Conservation (phyloP, 35 echinoderm and acorn worm genomes). For the Acanthaster planci region DNA sequence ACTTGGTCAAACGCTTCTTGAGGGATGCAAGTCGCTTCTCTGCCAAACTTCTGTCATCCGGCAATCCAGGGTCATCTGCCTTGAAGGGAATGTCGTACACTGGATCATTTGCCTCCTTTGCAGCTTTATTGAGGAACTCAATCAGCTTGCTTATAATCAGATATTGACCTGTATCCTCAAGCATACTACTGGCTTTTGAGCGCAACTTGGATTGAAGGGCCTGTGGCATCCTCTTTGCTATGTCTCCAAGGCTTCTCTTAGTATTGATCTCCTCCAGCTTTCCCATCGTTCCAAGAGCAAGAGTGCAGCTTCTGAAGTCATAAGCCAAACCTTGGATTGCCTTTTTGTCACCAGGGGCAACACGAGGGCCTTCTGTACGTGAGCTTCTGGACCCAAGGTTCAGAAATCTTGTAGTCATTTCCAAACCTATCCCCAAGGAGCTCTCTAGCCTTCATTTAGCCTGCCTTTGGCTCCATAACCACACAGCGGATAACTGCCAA, state of each 20-base stretch:
- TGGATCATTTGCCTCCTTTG: slow-evolving; percentile 22
- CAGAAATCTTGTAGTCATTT: slow-evolving; percentile 33
- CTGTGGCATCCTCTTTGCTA: slow-evolving; percentile 18
- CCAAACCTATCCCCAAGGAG: slow-evolving; percentile 47
- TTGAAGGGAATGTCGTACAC: too few relatives aligned
- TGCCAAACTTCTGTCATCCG: too few relatives aligned
- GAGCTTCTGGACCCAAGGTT: slow-evolving; percentile 45
- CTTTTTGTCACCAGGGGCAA: slow-evolving; percentile 21
- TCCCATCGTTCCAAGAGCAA: not conserved
- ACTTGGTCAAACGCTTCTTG: too few relatives aligned
- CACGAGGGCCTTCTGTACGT: slow-evolving; percentile 32
- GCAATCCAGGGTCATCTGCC: too few relatives aligned
- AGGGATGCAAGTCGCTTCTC: too few relatives aligned
- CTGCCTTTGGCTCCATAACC: slow-evolving; percentile 4
- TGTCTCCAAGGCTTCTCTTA: not conserved
- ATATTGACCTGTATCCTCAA: not conserved
- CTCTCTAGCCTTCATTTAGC: slow-evolving; percentile 33
- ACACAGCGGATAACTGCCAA: slow-evolving; percentile 48
- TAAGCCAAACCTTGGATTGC: slow-evolving; percentile 46
- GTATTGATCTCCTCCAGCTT: not conserved
- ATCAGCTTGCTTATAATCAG: slow-evolving; percentile 13
- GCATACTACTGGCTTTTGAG: not conserved
- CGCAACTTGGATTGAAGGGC: slow-evolving; percentile 32
- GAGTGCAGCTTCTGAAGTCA: slow-evolving; percentile 39
- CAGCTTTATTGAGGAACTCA: slow-evolving; percentile 20